Evolutionary conservation across 2,888 invertebrate species (phyloP), one percentile per base, ranked within the genome.

Genomic region (Drosophila parthenogenetica): DNA sequence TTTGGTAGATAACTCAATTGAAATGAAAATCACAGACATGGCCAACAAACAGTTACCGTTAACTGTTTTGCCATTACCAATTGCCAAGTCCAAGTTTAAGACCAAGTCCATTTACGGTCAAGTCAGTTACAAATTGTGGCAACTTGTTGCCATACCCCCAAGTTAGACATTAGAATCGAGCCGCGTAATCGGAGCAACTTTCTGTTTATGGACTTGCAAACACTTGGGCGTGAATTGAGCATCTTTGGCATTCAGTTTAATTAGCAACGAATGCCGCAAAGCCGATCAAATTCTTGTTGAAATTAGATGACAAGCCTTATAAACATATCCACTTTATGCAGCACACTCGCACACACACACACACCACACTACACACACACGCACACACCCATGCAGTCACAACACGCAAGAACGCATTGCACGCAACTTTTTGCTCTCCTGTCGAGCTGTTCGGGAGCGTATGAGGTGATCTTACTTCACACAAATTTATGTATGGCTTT

Each of bases 211-310:
- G 90, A 62, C 73, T 79, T 69, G 35, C 4, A 13, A 85, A 81
- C 87, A 89, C 86, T 90, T 90, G 83, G 89, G 81, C 81, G 85
- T 86, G 89, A 89, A 89, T 87, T 87, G 90, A 82, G 75, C 73
- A 79, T 79, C 79, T 83, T 77, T 86, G 85, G 85, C 81, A 87
- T 80, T 87, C 73, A 73, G 74, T 73, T 87, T 85, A 85, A 85
- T 85, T 85, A 85, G 81, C 77, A 39, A 19, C 69, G 69, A 82
- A 82, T 82, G 77, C 77, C 78, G 63, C 82, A 69, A 54, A 73
- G 61, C 67, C 68, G 68, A 45, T 65, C 59, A 77, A 64, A 75
- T 82, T 79, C 86, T 72, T 68, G 64, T 68, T 69, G 71, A 78
- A 78, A 77, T 77, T 77, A 77, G 78, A 73, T 73, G 78, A 77